These are phyloP conservation scores for Sigmodon hispidus DNA, from an alignment of 2,113 vertebrate genomes.

Conservation along the genomic window DNA sequence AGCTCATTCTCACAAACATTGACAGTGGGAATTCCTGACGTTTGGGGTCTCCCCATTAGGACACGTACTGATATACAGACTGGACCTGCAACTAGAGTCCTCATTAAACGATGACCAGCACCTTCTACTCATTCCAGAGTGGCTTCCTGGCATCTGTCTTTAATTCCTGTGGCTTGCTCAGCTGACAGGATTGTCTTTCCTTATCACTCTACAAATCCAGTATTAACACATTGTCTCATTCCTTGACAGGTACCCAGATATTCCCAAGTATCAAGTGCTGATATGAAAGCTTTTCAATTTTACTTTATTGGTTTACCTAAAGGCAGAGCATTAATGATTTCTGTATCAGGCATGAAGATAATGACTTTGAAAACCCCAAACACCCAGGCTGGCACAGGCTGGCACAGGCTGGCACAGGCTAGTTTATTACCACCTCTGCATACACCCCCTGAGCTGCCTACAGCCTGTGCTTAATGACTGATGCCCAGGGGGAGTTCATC, in stretches of 20 bases:
- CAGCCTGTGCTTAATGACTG: not conserved
- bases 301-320: not conserved
- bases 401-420: not conserved
- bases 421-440: not conserved
- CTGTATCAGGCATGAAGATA: not conserved
- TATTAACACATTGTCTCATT: not conserved
- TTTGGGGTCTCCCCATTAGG: not conserved
- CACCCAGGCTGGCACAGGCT: not conserved
- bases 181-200: not conserved
- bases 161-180: not conserved
- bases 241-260: not conserved
- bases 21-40: not conserved
- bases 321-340: not conserved
- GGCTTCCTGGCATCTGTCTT: not conserved
- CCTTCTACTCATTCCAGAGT: not conserved
- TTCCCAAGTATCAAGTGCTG: not conserved
- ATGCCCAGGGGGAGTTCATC: not conserved
- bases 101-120: not conserved
- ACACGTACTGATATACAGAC: not conserved
- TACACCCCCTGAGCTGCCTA: not conserved
- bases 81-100: not conserved
- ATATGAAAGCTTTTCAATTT: not conserved
- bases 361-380: not conserved
- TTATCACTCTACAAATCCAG: not conserved
- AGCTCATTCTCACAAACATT: fast-evolving